Percentiles rank a stretch among this genome's conserved stretches.
Evolutionary conservation across 2,113 vertebrate species (phyloP).

Genomic region (Misgurnus anguillicaudatus): DNA sequence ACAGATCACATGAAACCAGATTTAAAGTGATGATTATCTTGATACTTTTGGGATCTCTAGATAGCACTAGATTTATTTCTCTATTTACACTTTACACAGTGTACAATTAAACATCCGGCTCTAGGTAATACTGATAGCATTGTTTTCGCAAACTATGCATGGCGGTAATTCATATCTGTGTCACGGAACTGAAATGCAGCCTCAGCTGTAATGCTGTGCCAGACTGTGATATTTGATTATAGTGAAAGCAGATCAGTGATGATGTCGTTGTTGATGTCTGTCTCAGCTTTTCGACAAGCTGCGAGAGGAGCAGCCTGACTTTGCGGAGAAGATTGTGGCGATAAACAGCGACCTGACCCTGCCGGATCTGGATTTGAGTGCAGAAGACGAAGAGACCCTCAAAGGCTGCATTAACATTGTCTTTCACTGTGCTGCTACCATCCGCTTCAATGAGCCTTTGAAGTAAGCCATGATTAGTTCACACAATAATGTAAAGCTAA

Average conservation of each 20-base stretch:
- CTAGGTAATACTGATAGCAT: not conserved
- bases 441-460: slow-evolving; percentile 94
- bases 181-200: not conserved
- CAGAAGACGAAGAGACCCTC: slow-evolving; percentile 82
- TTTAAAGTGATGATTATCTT: not conserved
- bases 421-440: slow-evolving; percentile 96
- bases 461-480: slow-evolving; percentile 78
- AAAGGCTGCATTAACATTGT: slow-evolving; percentile 81
- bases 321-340: slow-evolving; percentile 88
- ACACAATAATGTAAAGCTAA: not conserved
- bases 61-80: not conserved
- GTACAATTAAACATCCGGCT: not conserved
- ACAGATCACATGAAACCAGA: not conserved
- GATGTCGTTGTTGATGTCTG: slow-evolving; percentile 10
- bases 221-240: slow-evolving; percentile 1
- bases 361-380: slow-evolving; percentile 84
- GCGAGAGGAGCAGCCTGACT: slow-evolving; percentile 88
- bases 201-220: not conserved
- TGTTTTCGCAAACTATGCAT: not conserved
- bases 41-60: not conserved
- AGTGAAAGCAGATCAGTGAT: not conserved
- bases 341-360: slow-evolving; percentile 88
- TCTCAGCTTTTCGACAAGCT: slow-evolving; percentile 90
- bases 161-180: not conserved
- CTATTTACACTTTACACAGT: slow-evolving; percentile 1